Evolutionary conservation across 2,888 invertebrate genomes (phyloP).

Genomic region (Torymus texanus): DNA sequence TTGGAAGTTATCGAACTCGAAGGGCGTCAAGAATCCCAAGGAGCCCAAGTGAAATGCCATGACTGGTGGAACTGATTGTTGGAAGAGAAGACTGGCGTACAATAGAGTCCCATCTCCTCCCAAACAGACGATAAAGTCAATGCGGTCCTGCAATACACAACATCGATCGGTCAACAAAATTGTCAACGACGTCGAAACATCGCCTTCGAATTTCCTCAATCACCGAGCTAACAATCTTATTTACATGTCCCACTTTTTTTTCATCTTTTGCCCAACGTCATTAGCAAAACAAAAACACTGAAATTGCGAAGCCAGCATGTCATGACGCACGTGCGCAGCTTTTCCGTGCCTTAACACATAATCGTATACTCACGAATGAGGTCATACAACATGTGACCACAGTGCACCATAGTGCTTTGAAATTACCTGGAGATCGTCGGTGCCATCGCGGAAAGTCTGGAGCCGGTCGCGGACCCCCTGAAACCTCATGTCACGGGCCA

Average conservation of each 20-base stretch:
- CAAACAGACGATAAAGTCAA: constrained; percentile 96
- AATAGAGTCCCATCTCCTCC: constrained; percentile 98
- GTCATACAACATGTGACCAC: not conserved
- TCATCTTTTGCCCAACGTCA: no score
- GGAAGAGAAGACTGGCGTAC: constrained; percentile 94
- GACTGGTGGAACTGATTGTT: constrained; percentile 97
- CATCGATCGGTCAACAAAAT: no score
- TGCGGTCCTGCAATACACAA: constrained; percentile 83
- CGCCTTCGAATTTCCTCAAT: no score
- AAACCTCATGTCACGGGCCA: constrained; percentile 86
- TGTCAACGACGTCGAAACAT: no score
- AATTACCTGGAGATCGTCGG: constrained; percentile 88
- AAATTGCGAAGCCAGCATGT: no score
- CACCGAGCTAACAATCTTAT: no score
- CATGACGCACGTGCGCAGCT: no score
- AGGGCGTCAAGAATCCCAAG: constrained; percentile 95
- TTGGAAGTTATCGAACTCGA: constrained; percentile 95
- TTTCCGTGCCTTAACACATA: not conserved
- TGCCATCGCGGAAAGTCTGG: constrained; percentile 90
- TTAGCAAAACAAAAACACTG: no score
- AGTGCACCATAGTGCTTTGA: not conserved
- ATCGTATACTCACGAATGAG: not conserved
- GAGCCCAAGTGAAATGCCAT: constrained; percentile 99
- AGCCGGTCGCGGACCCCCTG: constrained; percentile 86
- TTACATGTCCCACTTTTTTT: no score